These are phyloP conservation scores for Macroglossus sobrinus DNA, from an alignment of 2,113 vertebrate species.

Conservation along the genomic window DNA sequence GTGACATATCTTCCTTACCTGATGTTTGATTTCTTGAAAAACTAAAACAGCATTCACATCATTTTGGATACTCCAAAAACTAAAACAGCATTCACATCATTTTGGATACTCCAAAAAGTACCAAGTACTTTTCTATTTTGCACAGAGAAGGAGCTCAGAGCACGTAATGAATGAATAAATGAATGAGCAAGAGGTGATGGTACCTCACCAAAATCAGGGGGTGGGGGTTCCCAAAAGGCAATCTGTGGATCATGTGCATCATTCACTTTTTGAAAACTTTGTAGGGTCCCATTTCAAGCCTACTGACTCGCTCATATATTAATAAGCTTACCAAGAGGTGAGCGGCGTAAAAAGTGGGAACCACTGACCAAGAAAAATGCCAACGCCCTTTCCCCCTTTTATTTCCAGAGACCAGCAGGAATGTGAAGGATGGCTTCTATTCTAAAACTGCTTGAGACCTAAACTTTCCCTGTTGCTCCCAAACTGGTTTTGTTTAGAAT, in stretches of 20 bases:
- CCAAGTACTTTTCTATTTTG: not conserved
- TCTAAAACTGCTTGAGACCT: not conserved
- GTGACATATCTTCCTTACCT: not conserved
- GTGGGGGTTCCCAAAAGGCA: not conserved
- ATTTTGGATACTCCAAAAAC: not conserved
- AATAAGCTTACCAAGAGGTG: not conserved
- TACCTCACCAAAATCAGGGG: not conserved
- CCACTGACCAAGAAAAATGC: not conserved
- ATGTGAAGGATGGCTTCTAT: not conserved
- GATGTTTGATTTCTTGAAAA: not conserved
- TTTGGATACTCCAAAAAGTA: not conserved
- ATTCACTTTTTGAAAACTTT: not conserved
- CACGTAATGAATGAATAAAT: not conserved
- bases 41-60: not conserved
- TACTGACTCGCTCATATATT: not conserved
- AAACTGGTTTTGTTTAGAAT: not conserved
- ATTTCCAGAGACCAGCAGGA: not conserved
- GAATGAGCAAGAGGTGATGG: not conserved
- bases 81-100: not conserved
- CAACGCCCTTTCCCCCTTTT: not conserved
- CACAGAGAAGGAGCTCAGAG: not conserved
- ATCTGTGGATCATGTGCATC: too few relatives aligned
- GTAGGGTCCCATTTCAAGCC: not conserved
- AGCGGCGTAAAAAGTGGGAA: not conserved
- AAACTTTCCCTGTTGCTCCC: not conserved